Evolutionary conservation across 2,113 vertebrate genomes (phyloP), one percentile per base, ranked within the genome.

Genomic region (Baryphthengus martii): DNA sequence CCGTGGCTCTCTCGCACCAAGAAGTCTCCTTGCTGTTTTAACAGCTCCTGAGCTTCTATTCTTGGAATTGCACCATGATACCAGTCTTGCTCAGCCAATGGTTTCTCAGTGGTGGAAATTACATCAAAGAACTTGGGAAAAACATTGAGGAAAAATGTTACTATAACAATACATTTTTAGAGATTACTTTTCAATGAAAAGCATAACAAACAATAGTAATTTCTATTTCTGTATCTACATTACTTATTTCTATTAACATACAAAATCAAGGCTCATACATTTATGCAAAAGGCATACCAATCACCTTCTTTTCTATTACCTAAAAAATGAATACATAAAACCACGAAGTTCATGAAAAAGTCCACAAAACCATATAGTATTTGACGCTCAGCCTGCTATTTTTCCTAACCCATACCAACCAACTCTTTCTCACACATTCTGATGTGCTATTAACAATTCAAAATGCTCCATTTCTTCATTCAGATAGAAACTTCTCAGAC

Each of bases 11-110:
- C 99, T 83, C 99, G 98, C 89, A 99, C 99, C 96, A 99, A 97
- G 97, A 99, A 99, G 98, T 99, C 99, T 89, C 99, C 99, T 97
- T 99, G 99, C 74, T 99, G 98, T 95, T 98, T 99, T 75, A 99
- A 98, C 17, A 99, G 98, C 88, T 99, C 99, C 97, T 99, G 99
- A 8, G 99, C 99, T 97, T 99, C 99, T 42, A 99, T 98, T 85
- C 99, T 98, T 74, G 99, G 99, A 96, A 99, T 99, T 82, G 99
- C 99, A 9, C 99, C 99, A 17, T 99, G 99, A 94, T 99, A 99
- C 99, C 99, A 99, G 93, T 99, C 99, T 97, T 99, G 99, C 4
- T 99, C 99, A 21, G 98, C 97, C 95, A 99, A 88, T 2, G 99
- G 99, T 88, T 99, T 99, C 95, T 99, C 99, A n/a, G 98, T 98